phyloP scores from a whole-genome alignment of 2,888 invertebrate species.

The Rhynchonema sp. region DNA sequence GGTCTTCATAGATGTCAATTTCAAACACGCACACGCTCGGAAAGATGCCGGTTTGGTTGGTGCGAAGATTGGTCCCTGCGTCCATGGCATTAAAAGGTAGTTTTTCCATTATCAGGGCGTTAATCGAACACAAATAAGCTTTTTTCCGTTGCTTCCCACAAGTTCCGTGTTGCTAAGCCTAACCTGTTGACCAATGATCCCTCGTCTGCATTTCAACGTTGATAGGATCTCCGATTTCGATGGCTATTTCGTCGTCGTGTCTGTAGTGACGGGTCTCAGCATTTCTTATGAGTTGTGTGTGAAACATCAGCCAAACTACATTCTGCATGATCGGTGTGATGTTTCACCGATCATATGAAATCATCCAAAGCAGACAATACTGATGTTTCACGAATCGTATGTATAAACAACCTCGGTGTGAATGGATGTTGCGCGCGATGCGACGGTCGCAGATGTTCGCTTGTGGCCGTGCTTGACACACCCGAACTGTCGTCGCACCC shows the following conservation, averaged over 20 bases:
- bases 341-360: not conserved
- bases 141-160: too few species aligned
- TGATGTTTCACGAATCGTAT: not conserved
- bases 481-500: too few species aligned
- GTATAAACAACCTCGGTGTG: not conserved
- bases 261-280: constrained; percentile 29
- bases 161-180: too few species aligned
- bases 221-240: constrained; percentile 90
- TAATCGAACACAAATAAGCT: too few species aligned
- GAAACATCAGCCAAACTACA: not conserved
- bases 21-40: constrained; percentile 93
- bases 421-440: constrained; percentile 49
- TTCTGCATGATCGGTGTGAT: too few species aligned
- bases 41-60: constrained; percentile 79
- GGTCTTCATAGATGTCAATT: constrained; percentile 79
- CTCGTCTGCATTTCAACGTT: constrained; percentile 69
- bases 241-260: constrained; percentile 80
- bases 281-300: not conserved
- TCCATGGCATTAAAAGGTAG: not conserved
- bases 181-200: constrained; percentile 93
- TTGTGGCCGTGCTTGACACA: not conserved
- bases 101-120: too few species aligned
- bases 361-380: not conserved
- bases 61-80: constrained; percentile 72
- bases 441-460: constrained; percentile 27